Evolutionary conservation across 2,113 vertebrate species (phyloP), one percentile per base, ranked within the genome.

Genomic region (Campylomormyrus numenius): DNA sequence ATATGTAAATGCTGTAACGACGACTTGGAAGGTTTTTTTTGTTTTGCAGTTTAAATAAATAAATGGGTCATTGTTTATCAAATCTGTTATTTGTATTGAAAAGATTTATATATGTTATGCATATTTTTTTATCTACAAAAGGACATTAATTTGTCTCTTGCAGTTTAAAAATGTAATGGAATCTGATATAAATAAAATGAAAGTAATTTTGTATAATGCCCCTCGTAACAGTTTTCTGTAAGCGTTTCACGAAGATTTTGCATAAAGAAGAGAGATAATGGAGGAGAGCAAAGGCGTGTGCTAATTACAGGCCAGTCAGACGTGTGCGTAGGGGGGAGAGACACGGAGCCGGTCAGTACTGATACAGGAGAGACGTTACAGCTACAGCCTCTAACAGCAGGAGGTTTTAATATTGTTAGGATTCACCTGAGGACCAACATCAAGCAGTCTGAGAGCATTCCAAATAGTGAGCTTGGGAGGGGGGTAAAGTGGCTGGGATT

Each of bases 1-100:
- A 96, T 95, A 39, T 95, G 90, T 91, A 93, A 94, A 92, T 92
- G 91, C 91, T 90, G 62, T 90, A 88, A 15, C 87, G 94, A 88
- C 89, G 66, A 94, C 91, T 66, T 39, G 3, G 31, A 77, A 39
- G 11, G 31, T 77, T 77, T 77, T 11, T 3, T 84, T 42, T 83
- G 88, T 90, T 91, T 92, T 92, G 89, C 90, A 89, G 48, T 90
- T 89, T 92, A 92, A 95, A 94, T 95, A 95, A 88, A 58, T 58
- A 88, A 21, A 21, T 39, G 31, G 35, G 31, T 5, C 48, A 66
- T 45, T 46, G 77, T 85, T 85, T 45, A 24, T 85, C 45, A 85
- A n/a, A 85, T 5, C 3, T n/a, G 42, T 84, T 84, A 24, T 85
- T 46, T 85, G 45, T 85, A 45, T 45, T 45, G 35, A 19, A 48